Conservation (phyloP, 2,797 vertebrate species). For the Tolypeutes matacus region DNA sequence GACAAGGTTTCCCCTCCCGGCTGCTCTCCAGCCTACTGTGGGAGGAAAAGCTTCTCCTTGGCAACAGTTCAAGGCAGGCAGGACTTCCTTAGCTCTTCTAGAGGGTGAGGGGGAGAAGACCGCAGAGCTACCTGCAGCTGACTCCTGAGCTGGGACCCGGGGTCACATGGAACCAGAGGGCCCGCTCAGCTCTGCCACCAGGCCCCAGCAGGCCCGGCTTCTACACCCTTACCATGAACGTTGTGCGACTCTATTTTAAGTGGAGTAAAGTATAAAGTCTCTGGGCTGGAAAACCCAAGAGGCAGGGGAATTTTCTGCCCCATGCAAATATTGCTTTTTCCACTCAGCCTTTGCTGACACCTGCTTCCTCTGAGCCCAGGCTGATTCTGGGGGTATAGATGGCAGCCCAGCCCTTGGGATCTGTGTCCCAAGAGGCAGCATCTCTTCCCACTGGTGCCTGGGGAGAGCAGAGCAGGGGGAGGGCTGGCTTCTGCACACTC, state of each 20-base stretch:
- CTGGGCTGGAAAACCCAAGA: conserved; percentile 81
- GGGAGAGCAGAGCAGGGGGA: neutral
- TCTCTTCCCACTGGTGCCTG: neutral
- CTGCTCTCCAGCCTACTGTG: conserved; percentile 62
- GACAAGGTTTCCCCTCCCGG: conserved; percentile 57
- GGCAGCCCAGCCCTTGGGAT: neutral
- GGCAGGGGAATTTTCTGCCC: conserved; percentile 80
- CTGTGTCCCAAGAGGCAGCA: neutral
- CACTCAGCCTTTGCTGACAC: conserved; percentile 63
- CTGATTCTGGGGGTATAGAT: conserved; percentile 31
- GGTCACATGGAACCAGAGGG: no score
- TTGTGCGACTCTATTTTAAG: conserved; percentile 72
- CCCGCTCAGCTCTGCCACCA: neutral
- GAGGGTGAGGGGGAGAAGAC: neutral
- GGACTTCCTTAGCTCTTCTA: neutral
- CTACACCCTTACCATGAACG: neutral
- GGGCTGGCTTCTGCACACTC: no score
- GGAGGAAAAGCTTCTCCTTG: conserved; percentile 47
- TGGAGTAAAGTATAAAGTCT: conserved; percentile 66
- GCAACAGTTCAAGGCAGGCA: conserved; percentile 3
- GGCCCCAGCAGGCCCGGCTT: neutral
- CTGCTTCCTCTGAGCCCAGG: conserved; percentile 75
- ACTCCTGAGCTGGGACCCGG: neutral
- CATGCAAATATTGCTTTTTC: conserved; percentile 81
- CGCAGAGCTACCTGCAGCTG: conserved; percentile 6